These are phyloP conservation scores for Carpatolechia fugitivella DNA, from an alignment of 2,888 invertebrate species.

Conservation along the genomic window DNA sequence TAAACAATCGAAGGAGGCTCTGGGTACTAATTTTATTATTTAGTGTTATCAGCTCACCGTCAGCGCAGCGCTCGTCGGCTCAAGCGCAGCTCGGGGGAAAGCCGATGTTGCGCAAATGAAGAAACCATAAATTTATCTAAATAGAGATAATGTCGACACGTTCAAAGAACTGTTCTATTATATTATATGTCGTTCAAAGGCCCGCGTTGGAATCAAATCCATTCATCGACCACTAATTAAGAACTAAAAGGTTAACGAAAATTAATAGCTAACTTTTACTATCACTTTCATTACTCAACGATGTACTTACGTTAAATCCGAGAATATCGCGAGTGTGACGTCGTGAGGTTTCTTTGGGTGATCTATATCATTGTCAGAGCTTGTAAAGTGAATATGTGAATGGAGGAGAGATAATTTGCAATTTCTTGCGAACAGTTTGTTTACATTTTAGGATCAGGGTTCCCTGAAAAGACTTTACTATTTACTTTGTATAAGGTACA, in stretches of 20 bases:
- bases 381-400: no score
- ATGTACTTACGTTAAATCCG: no score
- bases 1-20: slow-evolving; percentile 31
- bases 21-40: slow-evolving; percentile 36
- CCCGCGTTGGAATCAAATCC: background rate
- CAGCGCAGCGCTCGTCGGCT: background rate
- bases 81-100: slow-evolving; percentile 15
- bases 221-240: slow-evolving; percentile 6
- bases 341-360: background rate
- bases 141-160: slow-evolving; percentile 8
- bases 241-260: slow-evolving; percentile 1
- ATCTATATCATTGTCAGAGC: no score
- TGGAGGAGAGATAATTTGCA: no score
- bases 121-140: slow-evolving; percentile 18
- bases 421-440: no score
- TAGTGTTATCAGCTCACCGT: slow-evolving; percentile 29
- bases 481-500: no score
- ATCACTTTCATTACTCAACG: background rate
- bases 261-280: background rate
- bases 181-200: slow-evolving; percentile 1
- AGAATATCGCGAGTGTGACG: no score
- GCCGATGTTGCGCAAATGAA: slow-evolving; percentile 20
- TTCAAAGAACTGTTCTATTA: background rate
- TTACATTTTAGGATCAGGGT: no score
- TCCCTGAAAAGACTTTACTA: no score